phyloP scores from a whole-genome alignment of 2,888 invertebrate species.

The Netelia virgata region DNA sequence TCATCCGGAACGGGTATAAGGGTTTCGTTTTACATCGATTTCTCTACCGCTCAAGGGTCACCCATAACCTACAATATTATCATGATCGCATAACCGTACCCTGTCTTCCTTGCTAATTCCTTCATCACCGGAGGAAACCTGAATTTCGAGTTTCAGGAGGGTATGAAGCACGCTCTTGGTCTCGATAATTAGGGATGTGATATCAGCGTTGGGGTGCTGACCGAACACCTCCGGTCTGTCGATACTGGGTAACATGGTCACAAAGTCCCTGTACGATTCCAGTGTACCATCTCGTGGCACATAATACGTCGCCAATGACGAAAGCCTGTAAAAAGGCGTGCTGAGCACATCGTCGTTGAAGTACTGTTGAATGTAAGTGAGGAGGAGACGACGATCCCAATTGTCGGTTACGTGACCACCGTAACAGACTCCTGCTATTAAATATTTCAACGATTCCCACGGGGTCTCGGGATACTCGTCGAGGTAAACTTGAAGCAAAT shows the following conservation, averaged over 20 bases:
- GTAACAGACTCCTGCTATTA: constrained; percentile 95
- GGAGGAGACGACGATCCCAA: constrained; percentile 90
- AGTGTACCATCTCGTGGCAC: constrained; percentile 93
- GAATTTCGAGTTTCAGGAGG: constrained; percentile 91
- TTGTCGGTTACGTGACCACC: constrained; percentile 94
- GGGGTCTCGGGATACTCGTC: constrained; percentile 94
- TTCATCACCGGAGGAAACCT: constrained; percentile 86
- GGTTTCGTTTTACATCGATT: too few species aligned
- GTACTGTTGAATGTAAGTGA: constrained; percentile 93
- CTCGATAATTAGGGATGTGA: constrained; percentile 93
- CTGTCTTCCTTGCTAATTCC: constrained; percentile 90
- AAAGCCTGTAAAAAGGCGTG: constrained; percentile 90
- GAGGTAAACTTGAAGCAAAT: constrained; percentile 92
- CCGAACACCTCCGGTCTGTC: constrained; percentile 96
- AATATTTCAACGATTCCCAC: constrained; percentile 95
- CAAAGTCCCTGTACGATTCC: constrained; percentile 92
- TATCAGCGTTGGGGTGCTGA: constrained; percentile 96
- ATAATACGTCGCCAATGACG: constrained; percentile 91
- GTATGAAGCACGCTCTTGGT: constrained; percentile 91
- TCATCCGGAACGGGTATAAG: too few species aligned
- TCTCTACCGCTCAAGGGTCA: too few species aligned
- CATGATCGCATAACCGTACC: constrained; percentile 82
- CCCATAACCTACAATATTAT: too few species aligned
- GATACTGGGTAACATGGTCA: constrained; percentile 90
- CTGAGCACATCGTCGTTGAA: constrained; percentile 91